A percentile compares a stretch with the other conserved stretches of the same genome.
These are phyloP conservation scores for Odontothrips loti DNA, from an alignment of 2,888 invertebrate species.

Conservation along the genomic window DNA sequence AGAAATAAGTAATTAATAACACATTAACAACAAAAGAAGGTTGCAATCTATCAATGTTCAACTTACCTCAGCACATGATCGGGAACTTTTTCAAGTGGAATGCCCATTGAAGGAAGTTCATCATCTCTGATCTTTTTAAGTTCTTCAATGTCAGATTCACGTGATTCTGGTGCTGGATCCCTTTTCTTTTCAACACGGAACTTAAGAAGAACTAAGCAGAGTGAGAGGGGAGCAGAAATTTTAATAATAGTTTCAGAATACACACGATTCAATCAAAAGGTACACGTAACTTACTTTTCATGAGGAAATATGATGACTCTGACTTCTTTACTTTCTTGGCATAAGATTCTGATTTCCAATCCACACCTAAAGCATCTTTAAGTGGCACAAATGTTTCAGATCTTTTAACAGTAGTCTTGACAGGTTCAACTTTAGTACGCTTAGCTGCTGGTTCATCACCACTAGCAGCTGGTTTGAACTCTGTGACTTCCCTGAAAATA, in stretches of 20 bases:
- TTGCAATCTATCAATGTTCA: constrained; percentile 4
- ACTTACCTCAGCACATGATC: constrained; percentile 51
- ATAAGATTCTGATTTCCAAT: constrained; percentile 57
- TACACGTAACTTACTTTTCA: constrained; percentile 55
- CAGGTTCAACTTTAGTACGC: constrained; percentile 45
- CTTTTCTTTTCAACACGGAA: constrained; percentile 69
- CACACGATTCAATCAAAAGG: constrained; percentile 29
- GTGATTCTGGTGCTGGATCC: constrained; percentile 63
- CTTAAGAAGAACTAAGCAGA: constrained; percentile 60
- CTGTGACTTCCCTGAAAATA: constrained; percentile 35
- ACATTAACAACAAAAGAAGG: constrained; percentile 5
- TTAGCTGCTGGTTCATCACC: constrained; percentile 46
- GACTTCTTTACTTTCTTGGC: constrained; percentile 61
- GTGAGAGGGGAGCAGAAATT: constrained; percentile 31
- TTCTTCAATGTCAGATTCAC: constrained; percentile 59
- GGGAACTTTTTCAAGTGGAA: constrained; percentile 47
- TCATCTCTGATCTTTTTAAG: constrained; percentile 61
- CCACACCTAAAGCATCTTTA: constrained; percentile 62
- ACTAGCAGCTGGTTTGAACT: constrained; percentile 31
- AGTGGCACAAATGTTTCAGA: constrained; percentile 63
- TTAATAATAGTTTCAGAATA: constrained; percentile 31
- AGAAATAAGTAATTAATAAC: constrained; percentile 11
- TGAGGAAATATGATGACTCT: constrained; percentile 68
- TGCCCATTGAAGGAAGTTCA: constrained; percentile 54
- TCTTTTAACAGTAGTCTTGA: constrained; percentile 60